Conservation (phyloP, 2,113 vertebrate genomes). For the Protomyctophum bolini region DNA sequence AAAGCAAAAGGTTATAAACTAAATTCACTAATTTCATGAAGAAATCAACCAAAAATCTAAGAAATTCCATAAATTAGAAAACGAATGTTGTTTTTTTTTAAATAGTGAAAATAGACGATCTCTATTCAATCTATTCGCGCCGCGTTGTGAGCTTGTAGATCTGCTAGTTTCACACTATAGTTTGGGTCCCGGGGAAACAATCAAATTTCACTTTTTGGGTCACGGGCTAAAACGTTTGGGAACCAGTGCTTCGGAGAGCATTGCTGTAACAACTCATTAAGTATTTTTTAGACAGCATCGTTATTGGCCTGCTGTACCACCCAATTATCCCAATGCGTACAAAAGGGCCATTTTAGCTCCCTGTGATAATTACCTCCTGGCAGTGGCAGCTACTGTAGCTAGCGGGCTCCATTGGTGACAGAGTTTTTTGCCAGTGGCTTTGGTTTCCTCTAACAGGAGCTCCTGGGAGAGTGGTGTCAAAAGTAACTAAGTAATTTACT, state of each 20-base stretch:
- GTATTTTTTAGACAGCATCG: slow-evolving; percentile 36
- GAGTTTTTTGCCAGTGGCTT: slow-evolving; percentile 21
- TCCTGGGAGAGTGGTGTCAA: slow-evolving; percentile 42
- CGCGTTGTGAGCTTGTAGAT: too few species aligned
- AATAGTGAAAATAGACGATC: too few species aligned
- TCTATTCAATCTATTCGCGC: too few species aligned
- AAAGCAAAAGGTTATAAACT: too few species aligned
- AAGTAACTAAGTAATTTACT: too few species aligned
- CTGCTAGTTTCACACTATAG: too few species aligned
- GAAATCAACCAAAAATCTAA: too few species aligned
- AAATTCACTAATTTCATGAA: too few species aligned
- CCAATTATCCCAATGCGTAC: slow-evolving; percentile 43
- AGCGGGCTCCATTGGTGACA: slow-evolving; percentile 43
- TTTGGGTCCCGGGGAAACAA: too few species aligned
- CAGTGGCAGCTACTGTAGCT: background rate
- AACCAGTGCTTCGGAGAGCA: background rate
- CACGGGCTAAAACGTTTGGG: slow-evolving; percentile 11
- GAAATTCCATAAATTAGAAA: too few species aligned
- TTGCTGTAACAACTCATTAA: slow-evolving; percentile 33
- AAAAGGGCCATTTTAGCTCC: slow-evolving; percentile 41
- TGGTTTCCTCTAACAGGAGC: background rate
- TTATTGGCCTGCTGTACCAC: slow-evolving; percentile 32
- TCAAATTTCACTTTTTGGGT: background rate
- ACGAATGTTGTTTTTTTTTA: too few species aligned
- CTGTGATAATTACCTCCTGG: slow-evolving; percentile 56